Evolutionary conservation across 2,113 vertebrate genomes (phyloP).

Genomic region (Phalacrocorax pelagicus): DNA sequence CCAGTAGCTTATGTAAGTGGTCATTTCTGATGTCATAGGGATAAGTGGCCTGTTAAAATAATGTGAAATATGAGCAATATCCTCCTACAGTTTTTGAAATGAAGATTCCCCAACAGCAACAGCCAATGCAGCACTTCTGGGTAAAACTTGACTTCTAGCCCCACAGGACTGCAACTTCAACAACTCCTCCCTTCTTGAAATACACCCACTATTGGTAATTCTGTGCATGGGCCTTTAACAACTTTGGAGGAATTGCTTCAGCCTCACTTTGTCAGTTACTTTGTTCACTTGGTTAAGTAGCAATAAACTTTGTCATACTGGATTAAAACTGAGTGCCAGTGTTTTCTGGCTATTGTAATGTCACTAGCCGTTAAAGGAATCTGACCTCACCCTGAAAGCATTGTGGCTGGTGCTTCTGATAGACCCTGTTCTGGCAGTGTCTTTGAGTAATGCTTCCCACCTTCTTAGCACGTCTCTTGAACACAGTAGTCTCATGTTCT

Average conservation of each 20-base stretch:
- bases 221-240: background rate
- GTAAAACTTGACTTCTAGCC: background rate
- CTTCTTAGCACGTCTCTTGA: background rate
- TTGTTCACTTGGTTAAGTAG: background rate
- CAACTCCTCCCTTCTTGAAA: background rate
- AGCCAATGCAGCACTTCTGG: background rate
- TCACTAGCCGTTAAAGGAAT: background rate
- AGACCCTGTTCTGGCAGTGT: background rate
- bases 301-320: background rate
- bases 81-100: rapidly evolving
- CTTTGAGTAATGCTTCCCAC: background rate
- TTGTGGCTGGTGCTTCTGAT: background rate
- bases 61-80: rapidly evolving
- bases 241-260: background rate
- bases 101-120: background rate
- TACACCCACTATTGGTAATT: background rate
- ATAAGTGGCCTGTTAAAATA: background rate
- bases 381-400: background rate
- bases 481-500: rapidly evolving
- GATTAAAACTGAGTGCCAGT: background rate
- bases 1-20: background rate
- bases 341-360: background rate
- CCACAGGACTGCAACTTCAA: background rate
- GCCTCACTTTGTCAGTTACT: background rate
- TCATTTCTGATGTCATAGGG: background rate